Conservation (phyloP, 2,888 invertebrate genomes). For the Hypsopygia costalis region DNA sequence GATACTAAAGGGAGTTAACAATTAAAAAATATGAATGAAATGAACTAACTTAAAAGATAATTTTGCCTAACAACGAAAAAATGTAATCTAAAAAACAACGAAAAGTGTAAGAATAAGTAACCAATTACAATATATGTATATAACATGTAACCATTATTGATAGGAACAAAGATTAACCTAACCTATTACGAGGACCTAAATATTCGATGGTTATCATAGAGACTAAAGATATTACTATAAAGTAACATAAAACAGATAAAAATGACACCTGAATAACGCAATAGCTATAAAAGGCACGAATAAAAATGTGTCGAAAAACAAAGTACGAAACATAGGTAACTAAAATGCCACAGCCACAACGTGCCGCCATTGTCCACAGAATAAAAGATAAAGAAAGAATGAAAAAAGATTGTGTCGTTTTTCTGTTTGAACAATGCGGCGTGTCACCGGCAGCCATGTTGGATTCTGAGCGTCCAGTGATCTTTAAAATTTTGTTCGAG, state of each 20-base stretch:
- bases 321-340: constrained; percentile 61
- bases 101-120: too few species aligned
- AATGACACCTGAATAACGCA: background rate
- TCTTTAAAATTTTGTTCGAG: constrained; percentile 1
- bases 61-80: too few species aligned
- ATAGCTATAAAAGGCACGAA: background rate
- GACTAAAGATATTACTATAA: too few species aligned
- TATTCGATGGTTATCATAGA: too few species aligned
- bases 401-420: constrained; percentile 73
- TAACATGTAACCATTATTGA: too few species aligned
- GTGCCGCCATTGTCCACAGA: constrained; percentile 65
- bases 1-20: constrained; percentile 6
- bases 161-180: too few species aligned
- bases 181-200: too few species aligned
- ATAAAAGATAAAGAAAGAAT: constrained; percentile 63
- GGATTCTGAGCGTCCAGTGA: constrained; percentile 36
- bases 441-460: constrained; percentile 75
- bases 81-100: too few species aligned
- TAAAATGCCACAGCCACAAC: constrained; percentile 65
- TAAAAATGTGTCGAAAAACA: constrained; percentile 33
- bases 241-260: too few species aligned
- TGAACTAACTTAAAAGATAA: too few species aligned
- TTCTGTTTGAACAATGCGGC: constrained; percentile 74
- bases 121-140: too few species aligned
- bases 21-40: too few species aligned